These are phyloP conservation scores for Hyles euphorbiae DNA, from an alignment of 1,140 invertebrate species.

Conservation along the genomic window DNA sequence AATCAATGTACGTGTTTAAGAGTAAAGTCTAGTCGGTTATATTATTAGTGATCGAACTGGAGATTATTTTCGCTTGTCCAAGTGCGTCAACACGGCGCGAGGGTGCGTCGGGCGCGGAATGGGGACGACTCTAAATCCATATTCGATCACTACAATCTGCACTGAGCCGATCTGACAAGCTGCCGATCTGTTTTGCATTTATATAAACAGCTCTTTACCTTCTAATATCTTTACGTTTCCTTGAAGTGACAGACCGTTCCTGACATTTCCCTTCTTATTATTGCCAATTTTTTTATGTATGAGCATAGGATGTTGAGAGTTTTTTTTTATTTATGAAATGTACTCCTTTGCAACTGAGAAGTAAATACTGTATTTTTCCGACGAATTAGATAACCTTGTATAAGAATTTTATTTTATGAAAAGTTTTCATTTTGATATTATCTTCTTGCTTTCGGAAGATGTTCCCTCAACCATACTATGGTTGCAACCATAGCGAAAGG, in stretches of 20 bases:
- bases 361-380: too few species aligned
- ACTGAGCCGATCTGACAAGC: constrained; percentile 71
- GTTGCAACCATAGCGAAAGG: too few species aligned
- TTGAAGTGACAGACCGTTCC: background rate
- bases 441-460: too few species aligned
- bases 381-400: too few species aligned
- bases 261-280: background rate
- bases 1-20: background rate
- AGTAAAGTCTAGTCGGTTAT: background rate
- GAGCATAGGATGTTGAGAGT: background rate
- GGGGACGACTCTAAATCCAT: constrained; percentile 70
- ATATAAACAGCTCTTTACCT: constrained; percentile 71
- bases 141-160: constrained; percentile 69
- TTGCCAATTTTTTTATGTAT: background rate
- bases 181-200: constrained; percentile 74
- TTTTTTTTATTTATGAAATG: constrained; percentile 1
- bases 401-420: too few species aligned
- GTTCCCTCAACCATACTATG: too few species aligned
- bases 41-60: constrained; percentile 18
- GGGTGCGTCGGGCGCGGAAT: constrained; percentile 52
- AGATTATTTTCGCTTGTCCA: constrained; percentile 68
- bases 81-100: constrained; percentile 49
- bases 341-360: too few species aligned
- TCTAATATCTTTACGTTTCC: constrained; percentile 44
- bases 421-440: too few species aligned